phyloP scores from a whole-genome alignment of 2,888 invertebrate species.

The Drosophila percnosoma region DNA sequence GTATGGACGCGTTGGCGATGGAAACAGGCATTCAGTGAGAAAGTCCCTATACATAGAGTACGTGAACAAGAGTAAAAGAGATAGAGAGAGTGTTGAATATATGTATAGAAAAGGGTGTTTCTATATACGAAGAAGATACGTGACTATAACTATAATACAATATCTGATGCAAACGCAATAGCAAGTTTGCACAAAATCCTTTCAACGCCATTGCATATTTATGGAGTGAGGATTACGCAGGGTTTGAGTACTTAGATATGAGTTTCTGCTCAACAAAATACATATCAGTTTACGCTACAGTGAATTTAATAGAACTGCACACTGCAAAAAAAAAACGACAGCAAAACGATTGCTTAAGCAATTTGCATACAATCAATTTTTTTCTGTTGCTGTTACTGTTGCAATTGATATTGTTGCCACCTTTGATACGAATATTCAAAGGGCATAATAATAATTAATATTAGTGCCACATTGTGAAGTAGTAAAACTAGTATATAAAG shows the following conservation, averaged over 20 bases:
- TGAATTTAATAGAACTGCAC: constrained; percentile 32
- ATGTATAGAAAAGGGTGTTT: neutral
- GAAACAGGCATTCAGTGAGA: constrained; percentile 87
- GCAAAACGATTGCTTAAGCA: neutral
- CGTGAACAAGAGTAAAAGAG: neutral
- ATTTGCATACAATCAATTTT: constrained; percentile 5
- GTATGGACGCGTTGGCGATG: constrained; percentile 86
- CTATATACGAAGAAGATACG: neutral
- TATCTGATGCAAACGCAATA: constrained; percentile 11
- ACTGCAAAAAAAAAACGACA: neutral
- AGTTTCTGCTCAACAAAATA: constrained; percentile 13
- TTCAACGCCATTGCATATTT: constrained; percentile 9
- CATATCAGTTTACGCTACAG: constrained; percentile 34
- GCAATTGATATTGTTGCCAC: neutral
- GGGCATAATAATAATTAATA: neutral
- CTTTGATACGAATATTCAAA: neutral
- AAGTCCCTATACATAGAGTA: constrained; percentile 85
- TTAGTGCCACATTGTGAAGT: neutral
- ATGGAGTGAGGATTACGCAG: neutral
- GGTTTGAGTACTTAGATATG: neutral
- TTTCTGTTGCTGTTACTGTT: neutral
- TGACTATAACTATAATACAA: constrained; percentile 5
- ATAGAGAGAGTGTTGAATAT: neutral
- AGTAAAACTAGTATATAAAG: neutral
- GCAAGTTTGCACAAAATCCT: constrained; percentile 17